Percentiles rank a stretch among this genome's conserved stretches.
Evolutionary conservation across 92 coral and sea anemone species (phyloP).

Genomic region (Scolanthus callimorphus): DNA sequence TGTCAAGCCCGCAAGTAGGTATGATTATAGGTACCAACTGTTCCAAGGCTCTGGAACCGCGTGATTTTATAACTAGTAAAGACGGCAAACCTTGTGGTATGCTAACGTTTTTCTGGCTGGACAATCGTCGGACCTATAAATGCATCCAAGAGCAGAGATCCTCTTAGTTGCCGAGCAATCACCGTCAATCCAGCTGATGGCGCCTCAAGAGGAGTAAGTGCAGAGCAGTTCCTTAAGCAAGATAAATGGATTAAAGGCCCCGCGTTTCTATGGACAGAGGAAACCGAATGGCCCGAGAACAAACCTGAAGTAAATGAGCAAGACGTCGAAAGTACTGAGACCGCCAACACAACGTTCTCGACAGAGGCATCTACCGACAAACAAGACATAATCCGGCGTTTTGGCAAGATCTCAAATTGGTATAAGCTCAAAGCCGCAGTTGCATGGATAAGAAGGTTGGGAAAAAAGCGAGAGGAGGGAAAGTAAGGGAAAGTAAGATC

Average conservation of each 20-base stretch:
- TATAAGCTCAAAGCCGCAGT: slow-evolving; percentile 1
- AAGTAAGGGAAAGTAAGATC: neutral
- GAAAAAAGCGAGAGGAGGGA: slow-evolving; percentile 2
- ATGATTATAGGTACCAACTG: too few species aligned
- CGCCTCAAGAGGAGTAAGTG: too few species aligned
- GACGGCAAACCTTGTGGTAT: too few species aligned
- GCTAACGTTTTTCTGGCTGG: too few species aligned
- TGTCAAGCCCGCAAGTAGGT: slow-evolving; percentile 15
- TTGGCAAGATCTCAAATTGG: neutral
- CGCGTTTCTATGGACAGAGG: neutral
- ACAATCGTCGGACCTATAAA: too few species aligned
- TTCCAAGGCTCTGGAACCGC: too few species aligned
- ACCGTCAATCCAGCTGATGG: too few species aligned
- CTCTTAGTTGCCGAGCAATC: too few species aligned
- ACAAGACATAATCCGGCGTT: neutral
- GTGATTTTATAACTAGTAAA: too few species aligned
- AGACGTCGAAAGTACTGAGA: neutral
- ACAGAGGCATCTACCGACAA: neutral
- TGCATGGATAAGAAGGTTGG: neutral
- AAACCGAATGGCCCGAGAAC: neutral
- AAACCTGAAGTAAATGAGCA: neutral
- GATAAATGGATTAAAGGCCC: neutral
- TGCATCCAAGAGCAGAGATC: too few species aligned
- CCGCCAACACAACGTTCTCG: neutral
- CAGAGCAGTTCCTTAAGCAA: too few species aligned